These are phyloP conservation scores for Euclidia mi DNA, from an alignment of 2,888 invertebrate genomes.

Conservation along the genomic window DNA sequence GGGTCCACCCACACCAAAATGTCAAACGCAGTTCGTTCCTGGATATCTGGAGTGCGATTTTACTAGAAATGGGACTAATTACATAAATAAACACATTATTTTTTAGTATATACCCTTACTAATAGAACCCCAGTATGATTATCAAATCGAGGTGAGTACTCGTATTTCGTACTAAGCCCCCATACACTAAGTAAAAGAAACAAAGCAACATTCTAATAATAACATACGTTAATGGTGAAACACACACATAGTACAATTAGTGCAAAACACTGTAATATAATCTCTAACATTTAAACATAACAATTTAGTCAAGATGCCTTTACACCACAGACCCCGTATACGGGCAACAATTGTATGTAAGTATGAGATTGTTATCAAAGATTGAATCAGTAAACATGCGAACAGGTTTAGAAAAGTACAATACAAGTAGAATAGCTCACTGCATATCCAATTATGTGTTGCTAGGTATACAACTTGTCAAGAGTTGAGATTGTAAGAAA, in stretches of 20 bases:
- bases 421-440: conserved; percentile 4
- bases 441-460: conserved; percentile 8
- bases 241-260: background rate
- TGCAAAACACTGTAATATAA: background rate
- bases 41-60: too few relatives aligned
- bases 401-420: conserved; percentile 11
- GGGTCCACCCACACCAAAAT: too few relatives aligned
- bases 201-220: conserved; percentile 29
- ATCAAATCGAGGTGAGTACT: too few relatives aligned
- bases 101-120: too few relatives aligned
- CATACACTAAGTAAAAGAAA: conserved; percentile 16
- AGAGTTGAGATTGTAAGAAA: background rate
- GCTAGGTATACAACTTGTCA: conserved; percentile 18
- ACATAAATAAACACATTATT: too few relatives aligned
- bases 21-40: too few relatives aligned
- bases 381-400: conserved; percentile 34
- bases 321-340: conserved; percentile 5
- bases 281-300: background rate
- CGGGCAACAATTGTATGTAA: background rate
- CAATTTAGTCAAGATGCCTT: background rate
- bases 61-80: too few relatives aligned
- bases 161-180: too few relatives aligned
- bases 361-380: conserved; percentile 2
- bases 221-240: conserved; percentile 14
- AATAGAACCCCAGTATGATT: too few relatives aligned